These are phyloP conservation scores for Amphipoea lucens DNA, from an alignment of 2,888 invertebrate genomes.

Conservation along the genomic window DNA sequence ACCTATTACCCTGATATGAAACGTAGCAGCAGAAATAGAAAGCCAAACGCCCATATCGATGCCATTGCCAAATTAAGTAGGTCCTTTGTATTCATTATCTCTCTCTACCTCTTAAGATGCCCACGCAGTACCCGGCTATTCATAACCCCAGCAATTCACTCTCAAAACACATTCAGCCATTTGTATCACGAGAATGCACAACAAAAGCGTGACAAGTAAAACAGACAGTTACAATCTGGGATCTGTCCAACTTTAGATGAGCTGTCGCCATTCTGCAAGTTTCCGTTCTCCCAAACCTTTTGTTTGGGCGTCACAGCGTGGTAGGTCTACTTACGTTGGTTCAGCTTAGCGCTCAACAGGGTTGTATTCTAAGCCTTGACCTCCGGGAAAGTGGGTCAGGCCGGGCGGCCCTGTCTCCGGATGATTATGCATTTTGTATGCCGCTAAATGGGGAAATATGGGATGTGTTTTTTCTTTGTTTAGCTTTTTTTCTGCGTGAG, in stretches of 20 bases:
- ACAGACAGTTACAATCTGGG: conserved; percentile 65
- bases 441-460: conserved; percentile 70
- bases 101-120: conserved; percentile 13
- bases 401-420: conserved; percentile 67
- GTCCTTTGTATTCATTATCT: conserved; percentile 17
- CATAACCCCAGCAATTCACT: conserved; percentile 41
- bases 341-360: conserved; percentile 60
- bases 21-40: background rate
- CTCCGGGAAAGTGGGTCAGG: conserved; percentile 73
- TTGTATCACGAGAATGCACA: conserved; percentile 55
- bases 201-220: conserved; percentile 63
- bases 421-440: conserved; percentile 77
- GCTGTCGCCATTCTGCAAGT: conserved; percentile 63
- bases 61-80: conserved; percentile 2
- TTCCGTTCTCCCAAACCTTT: conserved; percentile 67
- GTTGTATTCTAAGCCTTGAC: conserved; percentile 74
- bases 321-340: conserved; percentile 65
- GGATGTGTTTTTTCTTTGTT: conserved; percentile 58
- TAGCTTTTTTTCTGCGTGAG: conserved; percentile 42
- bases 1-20: too few relatives aligned
- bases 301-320: conserved; percentile 64
- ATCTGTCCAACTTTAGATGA: conserved; percentile 66
- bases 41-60: background rate
- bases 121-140: conserved; percentile 48
- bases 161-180: conserved; percentile 52